phyloP scores from a whole-genome alignment of 1,140 invertebrate genomes.

The Andrena cerasifolii region DNA sequence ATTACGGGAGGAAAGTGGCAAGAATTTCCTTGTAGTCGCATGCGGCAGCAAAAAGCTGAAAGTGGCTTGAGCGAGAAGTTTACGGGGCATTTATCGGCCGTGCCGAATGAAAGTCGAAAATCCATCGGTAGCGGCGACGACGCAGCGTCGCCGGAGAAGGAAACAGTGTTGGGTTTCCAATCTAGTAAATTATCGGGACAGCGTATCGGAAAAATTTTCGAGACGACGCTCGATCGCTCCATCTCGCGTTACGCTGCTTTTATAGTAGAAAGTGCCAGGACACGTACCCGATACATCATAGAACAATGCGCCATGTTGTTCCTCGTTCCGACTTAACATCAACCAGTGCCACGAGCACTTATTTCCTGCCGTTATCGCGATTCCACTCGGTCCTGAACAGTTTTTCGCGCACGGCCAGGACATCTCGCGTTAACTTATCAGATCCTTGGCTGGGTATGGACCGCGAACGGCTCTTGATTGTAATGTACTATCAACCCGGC shows the following conservation, averaged over 20 bases:
- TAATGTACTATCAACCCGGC: not conserved
- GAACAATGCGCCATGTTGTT: slow-evolving; percentile 35
- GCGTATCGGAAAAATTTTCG: slow-evolving; percentile 7
- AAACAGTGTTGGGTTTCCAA: slow-evolving; percentile 17
- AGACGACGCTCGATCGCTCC: slow-evolving; percentile 23
- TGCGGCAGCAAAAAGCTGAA: not conserved
- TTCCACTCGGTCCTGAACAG: not conserved
- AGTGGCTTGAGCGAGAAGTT: not conserved
- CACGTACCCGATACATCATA: slow-evolving; percentile 39
- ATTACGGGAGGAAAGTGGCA: not conserved
- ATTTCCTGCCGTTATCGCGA: slow-evolving; percentile 22
- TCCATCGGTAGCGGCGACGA: too few species aligned
- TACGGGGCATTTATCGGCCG: not conserved
- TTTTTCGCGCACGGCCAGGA: not conserved
- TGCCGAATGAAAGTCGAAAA: not conserved
- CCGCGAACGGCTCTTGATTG: not conserved
- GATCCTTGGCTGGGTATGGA: not conserved
- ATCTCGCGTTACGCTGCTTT: slow-evolving; percentile 40
- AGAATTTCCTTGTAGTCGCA: not conserved
- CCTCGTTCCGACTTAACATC: slow-evolving; percentile 25
- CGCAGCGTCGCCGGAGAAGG: not conserved
- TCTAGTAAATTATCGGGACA: slow-evolving; percentile 25
- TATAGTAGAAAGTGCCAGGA: slow-evolving; percentile 42
- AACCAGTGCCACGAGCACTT: not conserved
- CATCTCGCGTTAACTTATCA: not conserved